A percentile compares a stretch with the other conserved stretches of the same genome.
phyloP scores from a whole-genome alignment of 1,140 invertebrate species.

The Lethrus apterus region DNA sequence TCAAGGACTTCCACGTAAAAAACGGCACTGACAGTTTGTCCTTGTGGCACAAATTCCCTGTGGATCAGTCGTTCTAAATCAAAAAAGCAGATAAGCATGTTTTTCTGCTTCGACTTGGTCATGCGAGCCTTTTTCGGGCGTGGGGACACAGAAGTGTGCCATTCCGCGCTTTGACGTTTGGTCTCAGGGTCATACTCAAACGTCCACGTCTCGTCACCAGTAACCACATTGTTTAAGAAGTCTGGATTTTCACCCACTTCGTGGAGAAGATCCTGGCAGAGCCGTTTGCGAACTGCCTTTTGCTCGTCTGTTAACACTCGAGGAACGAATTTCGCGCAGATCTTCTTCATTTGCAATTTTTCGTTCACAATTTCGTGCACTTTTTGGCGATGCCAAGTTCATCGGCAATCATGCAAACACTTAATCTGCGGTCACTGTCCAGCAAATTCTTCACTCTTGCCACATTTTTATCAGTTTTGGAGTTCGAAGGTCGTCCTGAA shows the following conservation, averaged over 20 bases:
- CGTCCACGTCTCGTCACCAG: too few species aligned
- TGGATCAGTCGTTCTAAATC: not conserved
- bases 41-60: conserved; percentile 1
- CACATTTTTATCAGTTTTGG: too few species aligned
- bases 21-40: conserved; percentile 2
- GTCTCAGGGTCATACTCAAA: too few species aligned
- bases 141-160: too few species aligned
- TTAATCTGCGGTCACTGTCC: too few species aligned
- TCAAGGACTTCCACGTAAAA: not conserved
- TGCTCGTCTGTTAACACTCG: conserved; percentile 2
- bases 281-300: too few species aligned
- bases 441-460: too few species aligned
- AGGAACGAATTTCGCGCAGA: conserved; percentile 6
- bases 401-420: too few species aligned
- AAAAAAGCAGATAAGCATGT: not conserved
- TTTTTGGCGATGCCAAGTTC: too few species aligned
- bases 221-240: conserved; percentile 7
- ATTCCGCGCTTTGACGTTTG: too few species aligned
- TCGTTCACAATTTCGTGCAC: too few species aligned
- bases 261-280: conserved; percentile 3
- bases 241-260: not conserved
- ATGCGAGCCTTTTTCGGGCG: conserved; percentile 1
- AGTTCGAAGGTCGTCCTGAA: too few species aligned
- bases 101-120: not conserved
- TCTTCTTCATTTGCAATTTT: conserved; percentile 10